Base-by-base conservation (phyloP, 2,797 vertebrate genomes). In the Tragopan temminckii region DNA sequence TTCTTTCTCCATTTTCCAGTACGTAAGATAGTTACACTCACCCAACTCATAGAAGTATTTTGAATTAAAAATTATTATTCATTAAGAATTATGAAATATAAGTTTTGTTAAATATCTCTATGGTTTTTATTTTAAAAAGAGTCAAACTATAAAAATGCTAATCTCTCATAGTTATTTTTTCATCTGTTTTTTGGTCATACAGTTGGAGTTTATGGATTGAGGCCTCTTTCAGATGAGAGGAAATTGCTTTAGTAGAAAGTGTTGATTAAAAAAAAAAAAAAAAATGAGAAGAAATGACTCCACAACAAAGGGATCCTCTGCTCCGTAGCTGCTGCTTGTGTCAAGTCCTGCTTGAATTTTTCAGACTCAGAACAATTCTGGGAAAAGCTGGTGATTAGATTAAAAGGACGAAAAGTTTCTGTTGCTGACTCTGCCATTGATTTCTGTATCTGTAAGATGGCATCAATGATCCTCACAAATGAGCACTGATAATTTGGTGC, bases 281-380 rank as follows among this genome's bases (percentile, higher is more conserved):
- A 13, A 5, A 48, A 36, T 25, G 2, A 53, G 21, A 79, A 76
- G 21, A 84, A 50, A 13, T 52, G 43, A 7, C 70, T 80, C 86
- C 11, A 18, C n/a, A 45, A 5, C 25, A 87, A 50, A 74, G 48
- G 35, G 8, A 29, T 89, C 11, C 3, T 62, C 23, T 82, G 1
- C 43, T 83, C 19, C 57, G 48, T 43, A 84, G 63, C 36, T 77
- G 42, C 46, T 85, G 0, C 78, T 46, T 75, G 38, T 80, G 58
- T 88, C 66, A 62, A 85, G 71, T 35, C 48, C 25, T 66, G 24
- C 79, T 92, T 92, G 69, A 58, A 35, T 90, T 90, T 85, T 92
- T 89, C 81, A 89, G 69, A 66, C 90, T 66, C 63, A 78, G 79
- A 92, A 31, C 84, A 85, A 33, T 83, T 85, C 66, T 93, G 79